A percentile compares a stretch with the other conserved stretches of the same genome.
phyloP scores from a whole-genome alignment of 92 coral and sea anemone genomes.

The Zoanthus sociatus region DNA sequence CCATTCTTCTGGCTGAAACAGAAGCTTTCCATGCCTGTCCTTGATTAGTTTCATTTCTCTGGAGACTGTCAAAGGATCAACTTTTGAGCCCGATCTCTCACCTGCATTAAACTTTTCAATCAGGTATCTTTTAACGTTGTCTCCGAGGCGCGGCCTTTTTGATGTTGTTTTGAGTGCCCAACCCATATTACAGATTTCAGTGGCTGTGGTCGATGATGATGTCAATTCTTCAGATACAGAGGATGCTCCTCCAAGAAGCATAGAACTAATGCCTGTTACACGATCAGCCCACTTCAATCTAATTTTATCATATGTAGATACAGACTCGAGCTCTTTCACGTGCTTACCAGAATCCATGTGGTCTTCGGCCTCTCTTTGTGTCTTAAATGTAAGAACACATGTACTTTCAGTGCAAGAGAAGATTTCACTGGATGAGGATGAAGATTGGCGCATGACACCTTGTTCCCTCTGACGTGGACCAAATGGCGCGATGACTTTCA shows the following conservation, averaged over 20 bases:
- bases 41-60: conserved; percentile 53
- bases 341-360: conserved; percentile 63
- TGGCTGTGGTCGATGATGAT: too few relatives aligned
- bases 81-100: conserved; percentile 36
- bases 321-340: conserved; percentile 38
- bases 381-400: conserved; percentile 56
- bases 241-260: too few relatives aligned
- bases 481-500: conserved; percentile 47
- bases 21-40: conserved; percentile 12
- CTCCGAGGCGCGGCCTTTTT: background rate
- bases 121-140: background rate
- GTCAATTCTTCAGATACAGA: too few relatives aligned
- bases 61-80: conserved; percentile 53
- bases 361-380: conserved; percentile 32
- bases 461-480: conserved; percentile 47
- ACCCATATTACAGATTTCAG: background rate
- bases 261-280: conserved; percentile 23
- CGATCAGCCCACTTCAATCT: conserved; percentile 49
- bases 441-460: conserved; percentile 29
- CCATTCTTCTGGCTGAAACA: conserved; percentile 60
- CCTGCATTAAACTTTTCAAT: background rate
- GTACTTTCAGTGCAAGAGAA: conserved; percentile 46
- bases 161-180: background rate
- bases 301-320: conserved; percentile 39
- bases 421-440: background rate